Evolutionary conservation across 2,888 invertebrate genomes (phyloP), one percentile per base, ranked within the genome.

Genomic region (Conus canariensis): DNA sequence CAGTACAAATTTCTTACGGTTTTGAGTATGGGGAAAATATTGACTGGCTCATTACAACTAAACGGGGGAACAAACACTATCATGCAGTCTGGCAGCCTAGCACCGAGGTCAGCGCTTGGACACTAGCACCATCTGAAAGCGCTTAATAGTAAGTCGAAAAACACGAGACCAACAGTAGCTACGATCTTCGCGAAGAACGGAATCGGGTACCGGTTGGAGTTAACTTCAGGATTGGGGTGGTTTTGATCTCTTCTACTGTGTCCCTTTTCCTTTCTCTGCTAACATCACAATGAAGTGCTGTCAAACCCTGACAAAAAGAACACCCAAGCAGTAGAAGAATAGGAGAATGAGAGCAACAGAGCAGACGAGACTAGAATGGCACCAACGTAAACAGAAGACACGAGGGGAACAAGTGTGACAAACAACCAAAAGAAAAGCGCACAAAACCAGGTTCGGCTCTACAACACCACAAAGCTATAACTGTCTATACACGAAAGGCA

Each of bases 251-350:
- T 67, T 67, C 45, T 45, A 25, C 60, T 60, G 56, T 60, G 22
- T 85, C 19, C 56, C 85, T 86, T 86, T 86, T 86, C 86, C 86
- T 86, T 86, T 86, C 86, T 86, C 86, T 86, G 86, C 86, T 85
- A 25, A 83, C 19, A 7, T 83, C 22, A 22, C 10, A 58, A 83
- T 58, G 56, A 83, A 83, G 14, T 22, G 82, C 58, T 56, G 82
- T 5, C 19, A 19, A 83, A 83, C 8, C 82, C 8, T 58, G 82
- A 80, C 22, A 58, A 16, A 83, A 19, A 25, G 56, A 83, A 83
- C 25, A 83, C 16, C 9, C 58, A 83, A 83, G 82, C 82, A 58
- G 82, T 58, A 56, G 56, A 58, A n/a, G 58, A 22, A 58, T 12
- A 45, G 19, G 56, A 83, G 87, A 22, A 87, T 70, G 56, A 87